Base-by-base conservation (phyloP, 1,140 invertebrate genomes). In the Orius laevigatus region DNA sequence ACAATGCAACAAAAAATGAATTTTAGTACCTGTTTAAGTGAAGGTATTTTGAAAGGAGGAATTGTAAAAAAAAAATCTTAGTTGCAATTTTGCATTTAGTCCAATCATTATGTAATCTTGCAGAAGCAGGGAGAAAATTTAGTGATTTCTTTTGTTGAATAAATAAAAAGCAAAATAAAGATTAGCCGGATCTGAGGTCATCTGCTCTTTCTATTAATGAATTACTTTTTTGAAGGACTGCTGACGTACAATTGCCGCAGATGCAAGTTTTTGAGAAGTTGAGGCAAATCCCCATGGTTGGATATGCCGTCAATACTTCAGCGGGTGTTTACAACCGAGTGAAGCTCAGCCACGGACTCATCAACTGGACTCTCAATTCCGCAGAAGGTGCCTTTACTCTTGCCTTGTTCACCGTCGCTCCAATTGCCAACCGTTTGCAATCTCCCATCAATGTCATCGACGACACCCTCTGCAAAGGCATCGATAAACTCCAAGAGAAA, bases 401-500 rank as follows among this genome's bases (percentile, higher is more conserved):
- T 2, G 78, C 77, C 2, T 70, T 76, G 0, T 69, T 65, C 19
- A 72, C 72, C 18, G 66, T 64, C 1, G 73, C 72, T 0, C 74
- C 75, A 2, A 75, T 78, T 0, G 73, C 83, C 4, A 68, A 70
- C 35, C 62, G 76, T 3, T 65, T 85, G 15, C 75, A 81, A 59
- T 67, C 70, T 0, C 80, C 81, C 0, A 71, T 85, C 2, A 67
- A 69, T 4, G 74, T 74, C n/a, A 68, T 85, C 10, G 83, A 87
- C 62, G 70, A 70, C 39, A 66, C 83, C 15, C 70, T 85, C 31
- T 85, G 81, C 60, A 79, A 75, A 59, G 79, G 79, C 18, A 71
- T 87, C 38, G 80, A 85, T 57, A 72, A 81, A 5, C 74, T 85
- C 1, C 82, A 84, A 58, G 71, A 81, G 55, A 71, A 73, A 53